phyloP scores from a whole-genome alignment of 2,888 invertebrate species.

The Drosophila barbarae region DNA sequence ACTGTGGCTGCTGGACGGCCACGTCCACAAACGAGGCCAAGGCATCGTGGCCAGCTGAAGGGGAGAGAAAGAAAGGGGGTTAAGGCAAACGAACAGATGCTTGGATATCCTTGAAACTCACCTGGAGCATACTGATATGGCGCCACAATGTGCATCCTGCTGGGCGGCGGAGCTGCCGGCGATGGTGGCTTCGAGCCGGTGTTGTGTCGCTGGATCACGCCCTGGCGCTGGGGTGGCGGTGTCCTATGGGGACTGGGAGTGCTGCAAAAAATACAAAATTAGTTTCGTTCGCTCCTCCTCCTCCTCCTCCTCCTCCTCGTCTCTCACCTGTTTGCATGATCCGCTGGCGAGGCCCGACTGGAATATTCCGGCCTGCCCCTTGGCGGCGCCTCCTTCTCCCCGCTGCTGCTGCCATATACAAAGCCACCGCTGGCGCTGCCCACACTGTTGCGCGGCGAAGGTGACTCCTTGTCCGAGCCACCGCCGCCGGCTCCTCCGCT shows the following conservation, averaged over 20 bases:
- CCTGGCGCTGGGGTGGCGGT: slow-evolving; percentile 83
- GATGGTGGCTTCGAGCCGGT: slow-evolving; percentile 82
- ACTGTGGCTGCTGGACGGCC: slow-evolving; percentile 93
- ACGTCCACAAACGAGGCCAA: slow-evolving; percentile 93
- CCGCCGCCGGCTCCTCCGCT: slow-evolving; percentile 56
- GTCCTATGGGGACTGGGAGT: slow-evolving; percentile 80
- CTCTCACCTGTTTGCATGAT: slow-evolving; percentile 79
- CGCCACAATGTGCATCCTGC: slow-evolving; percentile 80
- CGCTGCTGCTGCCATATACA: slow-evolving; percentile 76
- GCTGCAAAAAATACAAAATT: slow-evolving; percentile 50
- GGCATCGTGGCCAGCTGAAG: slow-evolving; percentile 87
- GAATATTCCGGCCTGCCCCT: slow-evolving; percentile 79
- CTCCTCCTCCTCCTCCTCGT: slow-evolving; percentile 24
- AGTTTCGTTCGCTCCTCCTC: background rate
- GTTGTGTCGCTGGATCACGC: slow-evolving; percentile 88
- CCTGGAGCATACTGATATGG: slow-evolving; percentile 80
- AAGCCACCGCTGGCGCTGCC: slow-evolving; percentile 69
- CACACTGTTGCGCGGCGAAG: slow-evolving; percentile 78
- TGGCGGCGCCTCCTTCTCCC: slow-evolving; percentile 71
- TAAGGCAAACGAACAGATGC: no score
- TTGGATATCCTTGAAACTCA: slow-evolving; percentile 55
- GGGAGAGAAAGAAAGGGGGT: no score
- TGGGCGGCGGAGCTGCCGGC: slow-evolving; percentile 81
- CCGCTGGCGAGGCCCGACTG: slow-evolving; percentile 80
- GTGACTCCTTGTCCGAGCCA: slow-evolving; percentile 79